Evolutionary conservation across 2,113 vertebrate species (phyloP).

Genomic region (Tiliqua scincoides): DNA sequence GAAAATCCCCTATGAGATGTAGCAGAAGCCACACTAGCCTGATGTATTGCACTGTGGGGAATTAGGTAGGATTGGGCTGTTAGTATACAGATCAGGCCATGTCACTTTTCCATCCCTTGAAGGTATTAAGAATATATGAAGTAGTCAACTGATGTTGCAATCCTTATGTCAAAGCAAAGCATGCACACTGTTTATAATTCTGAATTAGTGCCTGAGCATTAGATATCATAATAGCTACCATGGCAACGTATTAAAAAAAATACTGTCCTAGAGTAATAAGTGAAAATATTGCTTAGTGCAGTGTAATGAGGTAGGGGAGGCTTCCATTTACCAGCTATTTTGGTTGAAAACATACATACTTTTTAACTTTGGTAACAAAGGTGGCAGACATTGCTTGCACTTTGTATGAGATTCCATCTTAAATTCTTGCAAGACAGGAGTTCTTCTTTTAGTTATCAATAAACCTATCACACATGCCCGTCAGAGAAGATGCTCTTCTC

Average conservation of each 20-base stretch:
- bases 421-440: background rate
- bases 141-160: background rate
- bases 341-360: background rate
- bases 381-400: background rate
- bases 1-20: no score
- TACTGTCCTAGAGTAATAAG: no score
- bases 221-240: no score
- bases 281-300: no score
- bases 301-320: background rate
- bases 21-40: no score
- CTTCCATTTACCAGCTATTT: background rate
- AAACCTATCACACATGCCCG: background rate
- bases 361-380: background rate
- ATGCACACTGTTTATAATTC: background rate
- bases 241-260: no score
- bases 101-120: background rate
- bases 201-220: background rate
- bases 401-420: background rate
- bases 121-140: background rate
- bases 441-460: background rate
- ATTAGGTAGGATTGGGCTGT: no score
- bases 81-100: background rate
- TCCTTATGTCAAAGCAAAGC: background rate
- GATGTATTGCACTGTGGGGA: no score
- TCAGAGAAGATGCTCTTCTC: background rate